Conservation (phyloP, 2,888 invertebrate genomes). For the Argyra leucocephala region DNA sequence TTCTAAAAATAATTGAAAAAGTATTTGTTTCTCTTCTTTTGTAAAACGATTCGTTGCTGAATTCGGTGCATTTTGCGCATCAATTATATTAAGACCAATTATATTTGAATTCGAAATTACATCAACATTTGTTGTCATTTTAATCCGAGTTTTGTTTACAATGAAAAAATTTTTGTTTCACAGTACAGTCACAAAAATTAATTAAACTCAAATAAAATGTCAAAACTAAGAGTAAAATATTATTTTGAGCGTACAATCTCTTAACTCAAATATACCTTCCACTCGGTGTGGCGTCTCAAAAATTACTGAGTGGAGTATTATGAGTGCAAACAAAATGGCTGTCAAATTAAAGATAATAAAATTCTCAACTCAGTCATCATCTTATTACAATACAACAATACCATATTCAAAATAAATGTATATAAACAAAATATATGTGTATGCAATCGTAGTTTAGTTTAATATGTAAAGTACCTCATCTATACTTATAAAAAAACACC, state of each 20-base stretch:
- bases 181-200: conserved; percentile 10
- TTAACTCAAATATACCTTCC: background rate
- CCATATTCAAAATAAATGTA: too few species aligned
- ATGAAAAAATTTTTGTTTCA: conserved; percentile 17
- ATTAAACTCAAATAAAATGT: background rate
- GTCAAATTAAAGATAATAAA: background rate
- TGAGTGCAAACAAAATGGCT: conserved; percentile 1
- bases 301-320: conserved; percentile 2
- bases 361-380: too few species aligned
- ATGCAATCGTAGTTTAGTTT: too few species aligned
- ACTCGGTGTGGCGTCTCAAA: background rate
- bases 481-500: too few species aligned
- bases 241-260: background rate
- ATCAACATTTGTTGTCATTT: conserved; percentile 17
- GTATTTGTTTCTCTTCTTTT: conserved; percentile 39
- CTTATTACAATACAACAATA: too few species aligned
- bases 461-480: too few species aligned
- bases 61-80: conserved; percentile 7
- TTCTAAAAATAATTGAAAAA: conserved; percentile 36
- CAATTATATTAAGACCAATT: conserved; percentile 17
- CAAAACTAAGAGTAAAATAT: background rate
- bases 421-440: too few species aligned
- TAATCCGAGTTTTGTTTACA: conserved; percentile 17
- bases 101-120: conserved; percentile 12
- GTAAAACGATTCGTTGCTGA: conserved; percentile 34